Evolutionary conservation across 1,140 invertebrate genomes (phyloP).

Genomic region (Drosophila paulistorum): DNA sequence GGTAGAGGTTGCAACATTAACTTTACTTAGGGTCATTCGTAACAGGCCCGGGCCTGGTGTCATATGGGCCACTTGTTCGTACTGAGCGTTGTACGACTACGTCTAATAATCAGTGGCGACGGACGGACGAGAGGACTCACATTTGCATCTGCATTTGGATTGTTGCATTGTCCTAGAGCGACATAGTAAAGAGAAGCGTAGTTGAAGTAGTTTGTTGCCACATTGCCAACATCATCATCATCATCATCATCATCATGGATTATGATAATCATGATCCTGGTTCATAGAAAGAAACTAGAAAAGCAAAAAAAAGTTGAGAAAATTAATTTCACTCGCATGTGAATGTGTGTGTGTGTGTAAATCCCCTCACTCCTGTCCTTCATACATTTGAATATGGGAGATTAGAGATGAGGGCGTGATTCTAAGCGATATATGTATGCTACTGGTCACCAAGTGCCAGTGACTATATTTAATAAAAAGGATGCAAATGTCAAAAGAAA

Average conservation of each 20-base stretch:
- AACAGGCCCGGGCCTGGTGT: too few relatives aligned
- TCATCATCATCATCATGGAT: constrained; percentile 3
- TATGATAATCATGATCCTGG: constrained; percentile 21
- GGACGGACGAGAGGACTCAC: constrained; percentile 23
- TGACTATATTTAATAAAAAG: too few relatives aligned
- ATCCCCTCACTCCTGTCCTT: neutral
- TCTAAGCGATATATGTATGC: too few relatives aligned
- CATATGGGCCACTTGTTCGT: too few relatives aligned
- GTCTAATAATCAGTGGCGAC: constrained; percentile 60
- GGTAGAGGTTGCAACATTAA: too few relatives aligned
- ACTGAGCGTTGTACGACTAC: too few relatives aligned
- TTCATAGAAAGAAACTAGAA: constrained; percentile 1
- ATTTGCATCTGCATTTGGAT: constrained; percentile 45
- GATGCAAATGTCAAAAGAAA: neutral
- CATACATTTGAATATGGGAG: neutral
- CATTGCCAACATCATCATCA: constrained; percentile 20
- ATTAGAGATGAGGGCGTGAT: constrained; percentile 45
- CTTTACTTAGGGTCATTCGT: too few relatives aligned
- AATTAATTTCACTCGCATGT: constrained; percentile 48
- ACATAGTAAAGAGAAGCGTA: constrained; percentile 21
- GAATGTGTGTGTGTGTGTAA: constrained; percentile 14
- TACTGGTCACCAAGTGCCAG: too few relatives aligned
- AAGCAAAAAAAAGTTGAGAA: constrained; percentile 29
- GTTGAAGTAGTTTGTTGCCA: constrained; percentile 37
- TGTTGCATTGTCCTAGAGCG: constrained; percentile 63